These are phyloP conservation scores for Geopemphigus sp. DNA, from an alignment of 1,140 invertebrate species.

Conservation along the genomic window DNA sequence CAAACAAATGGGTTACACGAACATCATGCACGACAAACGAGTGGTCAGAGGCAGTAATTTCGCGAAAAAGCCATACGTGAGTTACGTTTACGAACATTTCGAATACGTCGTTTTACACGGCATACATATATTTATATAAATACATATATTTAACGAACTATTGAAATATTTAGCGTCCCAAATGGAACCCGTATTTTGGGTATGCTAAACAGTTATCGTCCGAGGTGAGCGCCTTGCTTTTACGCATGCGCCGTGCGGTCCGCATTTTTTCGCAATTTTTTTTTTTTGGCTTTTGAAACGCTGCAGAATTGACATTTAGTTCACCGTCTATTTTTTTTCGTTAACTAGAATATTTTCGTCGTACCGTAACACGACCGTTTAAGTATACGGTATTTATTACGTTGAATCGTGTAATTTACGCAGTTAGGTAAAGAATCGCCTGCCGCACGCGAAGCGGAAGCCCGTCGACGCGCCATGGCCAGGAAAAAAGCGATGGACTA, in stretches of 20 bases:
- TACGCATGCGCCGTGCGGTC: constrained; percentile 35
- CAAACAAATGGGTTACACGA: constrained; percentile 56
- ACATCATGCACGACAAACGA: constrained; percentile 83
- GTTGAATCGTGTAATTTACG: not conserved
- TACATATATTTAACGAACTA: constrained; percentile 25
- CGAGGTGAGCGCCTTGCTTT: constrained; percentile 53
- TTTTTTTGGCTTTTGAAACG: constrained; percentile 31
- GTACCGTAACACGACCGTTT: no score
- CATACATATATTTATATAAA: constrained; percentile 6
- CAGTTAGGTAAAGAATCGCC: constrained; percentile 15
- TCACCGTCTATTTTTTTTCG: not conserved
- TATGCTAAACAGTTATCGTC: constrained; percentile 57
- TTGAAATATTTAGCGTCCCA: constrained; percentile 54
- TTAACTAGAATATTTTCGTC: no score
- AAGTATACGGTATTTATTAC: no score
- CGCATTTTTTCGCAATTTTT: not conserved
- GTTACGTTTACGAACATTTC: constrained; percentile 56
- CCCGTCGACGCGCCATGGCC: constrained; percentile 62
- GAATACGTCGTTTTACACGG: not conserved
- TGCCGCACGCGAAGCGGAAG: constrained; percentile 58
- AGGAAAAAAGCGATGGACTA: constrained; percentile 61
- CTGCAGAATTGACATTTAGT: not conserved
- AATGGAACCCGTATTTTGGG: constrained; percentile 60
- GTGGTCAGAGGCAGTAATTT: constrained; percentile 79
- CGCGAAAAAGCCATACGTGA: constrained; percentile 59